These are phyloP conservation scores for Drosophila athabasca DNA, from an alignment of 1,140 invertebrate species.

Conservation along the genomic window DNA sequence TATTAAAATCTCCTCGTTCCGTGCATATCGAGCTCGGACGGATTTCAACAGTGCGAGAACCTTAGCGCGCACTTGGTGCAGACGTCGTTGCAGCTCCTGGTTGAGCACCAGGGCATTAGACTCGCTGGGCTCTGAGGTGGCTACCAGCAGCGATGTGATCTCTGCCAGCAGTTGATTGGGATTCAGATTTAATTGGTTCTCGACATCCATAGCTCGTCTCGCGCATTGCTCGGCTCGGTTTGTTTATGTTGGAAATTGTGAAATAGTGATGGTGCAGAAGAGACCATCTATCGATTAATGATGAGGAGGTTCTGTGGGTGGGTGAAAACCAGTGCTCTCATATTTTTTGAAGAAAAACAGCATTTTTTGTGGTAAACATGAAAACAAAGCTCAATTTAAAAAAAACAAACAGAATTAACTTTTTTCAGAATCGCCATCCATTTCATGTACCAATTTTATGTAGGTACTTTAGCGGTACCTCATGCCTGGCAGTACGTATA, in stretches of 20 bases:
- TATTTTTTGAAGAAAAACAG: no score
- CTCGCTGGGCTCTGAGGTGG: conserved; percentile 7
- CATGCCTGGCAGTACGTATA: no score
- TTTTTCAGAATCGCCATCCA: no score
- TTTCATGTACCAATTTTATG: no score
- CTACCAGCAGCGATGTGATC: conserved; percentile 28
- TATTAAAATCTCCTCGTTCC: conserved; percentile 58
- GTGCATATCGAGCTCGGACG: conserved; percentile 50
- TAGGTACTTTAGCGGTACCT: no score
- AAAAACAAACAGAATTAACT: no score
- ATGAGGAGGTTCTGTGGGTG: no score
- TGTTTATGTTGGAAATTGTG: conserved; percentile 15
- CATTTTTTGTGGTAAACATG: no score
- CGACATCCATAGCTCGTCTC: conserved; percentile 27
- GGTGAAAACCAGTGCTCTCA: no score
- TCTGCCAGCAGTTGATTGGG: conserved; percentile 45
- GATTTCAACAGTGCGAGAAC: conserved; percentile 37
- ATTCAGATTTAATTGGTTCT: conserved; percentile 4
- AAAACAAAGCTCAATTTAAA: no score
- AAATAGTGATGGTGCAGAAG: not conserved
- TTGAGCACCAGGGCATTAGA: conserved; percentile 50
- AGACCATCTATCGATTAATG: conserved; percentile 5
- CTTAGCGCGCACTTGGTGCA: conserved; percentile 37
- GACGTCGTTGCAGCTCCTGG: conserved; percentile 54
- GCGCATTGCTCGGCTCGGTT: conserved; percentile 1